Percentiles rank a stretch among this genome's conserved stretches.
Evolutionary conservation across 2,888 invertebrate species (phyloP).

Genomic region (Schrankia costaestrigalis): DNA sequence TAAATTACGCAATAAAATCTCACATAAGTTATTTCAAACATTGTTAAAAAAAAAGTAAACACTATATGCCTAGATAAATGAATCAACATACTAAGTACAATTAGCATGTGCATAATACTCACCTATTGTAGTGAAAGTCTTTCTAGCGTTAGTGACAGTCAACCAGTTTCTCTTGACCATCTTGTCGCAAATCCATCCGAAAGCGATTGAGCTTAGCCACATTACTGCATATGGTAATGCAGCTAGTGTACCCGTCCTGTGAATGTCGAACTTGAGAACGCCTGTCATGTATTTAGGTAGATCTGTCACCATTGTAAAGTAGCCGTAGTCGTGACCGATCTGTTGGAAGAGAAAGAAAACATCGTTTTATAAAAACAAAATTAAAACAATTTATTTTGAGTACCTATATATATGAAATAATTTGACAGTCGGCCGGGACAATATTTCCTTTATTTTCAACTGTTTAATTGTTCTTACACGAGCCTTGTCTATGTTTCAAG

Average conservation of each 20-base stretch:
- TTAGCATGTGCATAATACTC: conserved; percentile 39
- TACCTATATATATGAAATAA: too few relatives aligned
- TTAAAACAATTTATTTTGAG: background rate
- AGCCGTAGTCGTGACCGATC: conserved; percentile 86
- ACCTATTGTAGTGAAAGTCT: conserved; percentile 86
- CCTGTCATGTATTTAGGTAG: conserved; percentile 86
- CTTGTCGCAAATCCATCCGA: conserved; percentile 86
- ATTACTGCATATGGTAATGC: conserved; percentile 84
- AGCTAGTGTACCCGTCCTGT: conserved; percentile 82
- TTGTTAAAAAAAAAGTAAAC: conserved; percentile 18
- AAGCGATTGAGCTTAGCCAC: conserved; percentile 83
- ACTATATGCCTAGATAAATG: conserved; percentile 24
- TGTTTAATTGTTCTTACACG: too few relatives aligned
- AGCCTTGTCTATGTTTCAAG: too few relatives aligned
- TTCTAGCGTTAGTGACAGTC: conserved; percentile 80
- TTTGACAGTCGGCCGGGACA: too few relatives aligned
- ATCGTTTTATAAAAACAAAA: background rate
- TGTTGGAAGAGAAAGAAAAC: conserved; percentile 22
- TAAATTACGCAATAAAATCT: too few relatives aligned
- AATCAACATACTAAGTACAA: conserved; percentile 9
- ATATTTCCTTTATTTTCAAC: too few relatives aligned
- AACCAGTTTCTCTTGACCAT: conserved; percentile 81
- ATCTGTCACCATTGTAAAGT: conserved; percentile 86
- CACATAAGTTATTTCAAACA: too few relatives aligned
- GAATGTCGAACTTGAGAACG: conserved; percentile 83